Base-by-base conservation (phyloP, 2,113 vertebrate species). In the Strix aluco region DNA sequence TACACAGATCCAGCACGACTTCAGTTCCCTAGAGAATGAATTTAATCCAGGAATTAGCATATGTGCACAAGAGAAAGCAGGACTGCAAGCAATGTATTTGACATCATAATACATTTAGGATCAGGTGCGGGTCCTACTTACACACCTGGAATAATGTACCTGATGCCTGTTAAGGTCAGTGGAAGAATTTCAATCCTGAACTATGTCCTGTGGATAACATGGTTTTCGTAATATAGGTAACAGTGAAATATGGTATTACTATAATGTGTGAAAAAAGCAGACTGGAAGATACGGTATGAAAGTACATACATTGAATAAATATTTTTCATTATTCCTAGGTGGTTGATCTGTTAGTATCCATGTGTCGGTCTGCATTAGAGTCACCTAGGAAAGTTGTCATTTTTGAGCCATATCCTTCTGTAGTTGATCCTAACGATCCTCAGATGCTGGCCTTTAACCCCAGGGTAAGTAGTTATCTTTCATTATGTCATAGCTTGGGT, bases 341-440 rank as follows among this genome's bases (percentile, higher is more conserved):
- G 84, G 99, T 99, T 86, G 99, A 99, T 97, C 97, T 99, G 3
- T 95, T 99, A 47, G 99, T 99, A 57, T 99, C 99, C 71, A 99
- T 99, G 99, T 99, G 99, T 97, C 98, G 99, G 42, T 99, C 99
- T 95, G 99, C 99, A 0, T 96, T 99, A 97, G 99, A 99, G 90
- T 99, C 99, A 89, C 99, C 99, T 55, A 98, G 99, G 92, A 99
- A 99, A 98, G 99, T 98, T 77, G 98, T 99, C 73, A 99, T 99
- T 98, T 99, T 99, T 96, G 99, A 99, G 98, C 99, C 99, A 98
- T 99, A 99, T 97, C 99, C 99, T 94, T 99, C 99, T 91, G 99
- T 99, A 95, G 99, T 99, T 81, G 99, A 99, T 96, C 99, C 99
- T 57, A 99, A 98, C 54, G 98, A 99, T 95, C 97, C 98, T 96